phyloP scores from a whole-genome alignment of 2,888 invertebrate species.

The Stegophylla sp. region DNA sequence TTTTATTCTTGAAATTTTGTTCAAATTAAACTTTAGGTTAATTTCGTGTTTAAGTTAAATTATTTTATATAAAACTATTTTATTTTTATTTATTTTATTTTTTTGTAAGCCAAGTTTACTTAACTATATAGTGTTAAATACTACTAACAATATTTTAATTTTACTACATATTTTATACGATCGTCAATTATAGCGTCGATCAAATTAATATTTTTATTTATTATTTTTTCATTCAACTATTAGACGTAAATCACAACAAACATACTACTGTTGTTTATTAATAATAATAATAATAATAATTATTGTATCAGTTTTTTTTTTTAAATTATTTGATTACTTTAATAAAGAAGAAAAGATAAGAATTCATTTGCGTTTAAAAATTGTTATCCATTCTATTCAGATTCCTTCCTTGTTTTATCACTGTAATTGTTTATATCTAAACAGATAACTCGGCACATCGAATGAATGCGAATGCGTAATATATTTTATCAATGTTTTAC shows the following conservation, averaged over 20 bases:
- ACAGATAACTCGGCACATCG: constrained; percentile 34
- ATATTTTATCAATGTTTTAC: constrained; percentile 42
- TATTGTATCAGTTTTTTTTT: constrained; percentile 19
- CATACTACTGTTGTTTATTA: constrained; percentile 21
- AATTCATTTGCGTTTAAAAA: constrained; percentile 34
- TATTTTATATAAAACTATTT: constrained; percentile 2
- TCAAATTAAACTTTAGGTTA: constrained; percentile 26
- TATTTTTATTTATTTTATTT: too few relatives aligned
- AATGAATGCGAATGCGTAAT: constrained; percentile 49
- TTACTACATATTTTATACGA: background rate
- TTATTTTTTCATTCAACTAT: constrained; percentile 31
- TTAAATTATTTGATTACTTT: constrained; percentile 45
- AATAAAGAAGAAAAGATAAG: constrained; percentile 43
- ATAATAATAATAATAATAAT: constrained; percentile 19
- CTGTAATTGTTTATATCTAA: background rate
- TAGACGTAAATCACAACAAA: constrained; percentile 49
- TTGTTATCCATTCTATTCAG: constrained; percentile 9
- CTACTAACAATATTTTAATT: constrained; percentile 39
- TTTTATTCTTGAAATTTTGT: constrained; percentile 30
- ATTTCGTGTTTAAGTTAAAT: constrained; percentile 10
- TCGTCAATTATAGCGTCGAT: constrained; percentile 22
- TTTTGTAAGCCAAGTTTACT: constrained; percentile 32
- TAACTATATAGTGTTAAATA: constrained; percentile 39
- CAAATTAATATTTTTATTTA: constrained; percentile 6
- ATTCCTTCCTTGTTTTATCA: constrained; percentile 17